Evolutionary conservation across 2,888 invertebrate species (phyloP).

Genomic region (Danaus chrysippus): DNA sequence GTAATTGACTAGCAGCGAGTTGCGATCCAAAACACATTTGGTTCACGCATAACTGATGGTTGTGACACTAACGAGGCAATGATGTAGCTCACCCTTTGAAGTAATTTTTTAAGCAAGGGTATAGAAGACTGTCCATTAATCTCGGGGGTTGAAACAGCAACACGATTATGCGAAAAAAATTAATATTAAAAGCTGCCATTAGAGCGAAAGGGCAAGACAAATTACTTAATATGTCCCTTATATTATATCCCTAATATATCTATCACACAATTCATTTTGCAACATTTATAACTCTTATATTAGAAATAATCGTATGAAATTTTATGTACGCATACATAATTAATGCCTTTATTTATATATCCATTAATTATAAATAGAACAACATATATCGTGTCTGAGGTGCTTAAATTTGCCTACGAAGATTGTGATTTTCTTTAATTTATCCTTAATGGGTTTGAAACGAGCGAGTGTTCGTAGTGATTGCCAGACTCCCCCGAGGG

Average conservation of each 20-base stretch:
- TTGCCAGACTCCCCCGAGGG: constrained; percentile 67
- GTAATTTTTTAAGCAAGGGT: constrained; percentile 65
- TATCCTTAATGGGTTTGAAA: constrained; percentile 70
- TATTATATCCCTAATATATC: constrained; percentile 25
- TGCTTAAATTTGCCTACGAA: constrained; percentile 52
- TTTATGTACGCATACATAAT: not conserved
- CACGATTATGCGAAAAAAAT: constrained; percentile 58
- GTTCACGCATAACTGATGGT: constrained; percentile 65
- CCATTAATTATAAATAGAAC: constrained; percentile 14
- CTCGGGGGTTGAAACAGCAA: constrained; percentile 43
- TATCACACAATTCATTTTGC: constrained; percentile 14
- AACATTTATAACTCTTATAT: not conserved
- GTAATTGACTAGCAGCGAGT: constrained; percentile 39
- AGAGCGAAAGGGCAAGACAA: constrained; percentile 42
- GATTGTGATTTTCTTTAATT: constrained; percentile 66
- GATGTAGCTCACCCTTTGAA: constrained; percentile 58
- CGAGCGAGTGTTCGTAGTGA: constrained; percentile 61
- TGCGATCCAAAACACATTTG: constrained; percentile 52
- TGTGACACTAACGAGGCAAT: constrained; percentile 60
- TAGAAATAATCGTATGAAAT: not conserved
- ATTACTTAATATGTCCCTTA: constrained; percentile 34
- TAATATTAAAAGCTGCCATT: constrained; percentile 51
- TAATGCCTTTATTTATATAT: constrained; percentile 26
- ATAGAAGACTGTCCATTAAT: constrained; percentile 58
- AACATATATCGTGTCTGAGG: constrained; percentile 36